These are phyloP conservation scores for Volucella inflata DNA, from an alignment of 2,888 invertebrate species.

Conservation along the genomic window DNA sequence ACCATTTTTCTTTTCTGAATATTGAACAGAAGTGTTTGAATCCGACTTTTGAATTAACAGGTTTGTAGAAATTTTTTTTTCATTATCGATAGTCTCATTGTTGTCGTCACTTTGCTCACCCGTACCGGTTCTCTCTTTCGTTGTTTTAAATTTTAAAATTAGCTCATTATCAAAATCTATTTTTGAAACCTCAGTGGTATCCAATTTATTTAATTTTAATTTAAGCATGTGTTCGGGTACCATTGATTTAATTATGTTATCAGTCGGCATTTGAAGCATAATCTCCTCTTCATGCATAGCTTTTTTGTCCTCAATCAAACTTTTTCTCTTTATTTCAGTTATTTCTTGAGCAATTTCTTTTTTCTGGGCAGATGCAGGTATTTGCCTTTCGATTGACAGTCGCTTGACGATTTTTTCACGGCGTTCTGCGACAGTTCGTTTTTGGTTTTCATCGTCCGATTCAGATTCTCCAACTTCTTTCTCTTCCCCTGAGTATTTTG, in stretches of 20 bases:
- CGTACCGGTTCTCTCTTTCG: slow-evolving; percentile 80
- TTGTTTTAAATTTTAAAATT: slow-evolving; percentile 82
- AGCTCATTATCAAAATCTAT: slow-evolving; percentile 83
- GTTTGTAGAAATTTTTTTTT: slow-evolving; percentile 59
- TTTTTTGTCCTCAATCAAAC: slow-evolving; percentile 83
- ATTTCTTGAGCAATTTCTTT: slow-evolving; percentile 90
- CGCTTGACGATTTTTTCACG: slow-evolving; percentile 91
- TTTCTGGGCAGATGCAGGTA: slow-evolving; percentile 90
- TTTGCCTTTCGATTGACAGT: slow-evolving; percentile 87
- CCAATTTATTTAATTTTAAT: slow-evolving; percentile 83
- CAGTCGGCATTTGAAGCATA: slow-evolving; percentile 83
- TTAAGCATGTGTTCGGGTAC: slow-evolving; percentile 83
- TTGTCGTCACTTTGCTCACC: slow-evolving; percentile 77
- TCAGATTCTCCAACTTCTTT: slow-evolving; percentile 88
- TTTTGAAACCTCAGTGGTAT: slow-evolving; percentile 82
- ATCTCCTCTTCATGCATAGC: slow-evolving; percentile 84
- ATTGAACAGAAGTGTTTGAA: slow-evolving; percentile 11
- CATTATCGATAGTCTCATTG: slow-evolving; percentile 76
- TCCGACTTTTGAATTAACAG: slow-evolving; percentile 70
- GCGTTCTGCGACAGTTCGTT: slow-evolving; percentile 90
- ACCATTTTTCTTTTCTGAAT: slow-evolving; percentile 60
- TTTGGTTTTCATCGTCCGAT: slow-evolving; percentile 87
- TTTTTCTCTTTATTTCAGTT: slow-evolving; percentile 88
- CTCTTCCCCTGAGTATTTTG: slow-evolving; percentile 92
- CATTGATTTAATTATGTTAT: slow-evolving; percentile 83